Evolutionary conservation across 2,797 vertebrate species (phyloP).

Genomic region (Myotis daubentonii): DNA sequence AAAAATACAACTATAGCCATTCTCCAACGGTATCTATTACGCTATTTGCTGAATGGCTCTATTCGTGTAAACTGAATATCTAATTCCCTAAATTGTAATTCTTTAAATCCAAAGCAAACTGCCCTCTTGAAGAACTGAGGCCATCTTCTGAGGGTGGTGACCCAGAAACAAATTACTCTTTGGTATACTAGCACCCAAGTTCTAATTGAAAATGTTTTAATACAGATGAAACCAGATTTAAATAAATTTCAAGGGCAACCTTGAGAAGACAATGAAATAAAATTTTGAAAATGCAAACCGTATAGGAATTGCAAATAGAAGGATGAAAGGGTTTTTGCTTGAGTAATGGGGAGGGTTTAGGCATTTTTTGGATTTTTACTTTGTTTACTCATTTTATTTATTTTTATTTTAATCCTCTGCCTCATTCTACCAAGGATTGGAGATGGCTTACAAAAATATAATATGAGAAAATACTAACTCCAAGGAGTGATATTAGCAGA

Average conservation of each 20-base stretch:
- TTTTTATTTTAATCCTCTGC: conserved; percentile 50
- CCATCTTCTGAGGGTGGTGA: background rate
- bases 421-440: background rate
- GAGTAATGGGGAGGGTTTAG: background rate
- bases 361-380: background rate
- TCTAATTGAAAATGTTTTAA: background rate
- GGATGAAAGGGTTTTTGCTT: background rate
- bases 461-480: conserved; percentile 7
- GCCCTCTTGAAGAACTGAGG: background rate
- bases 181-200: background rate
- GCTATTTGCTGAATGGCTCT: background rate
- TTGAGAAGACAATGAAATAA: background rate
- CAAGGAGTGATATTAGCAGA: conserved; percentile 14
- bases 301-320: background rate
- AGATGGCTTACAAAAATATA: background rate
- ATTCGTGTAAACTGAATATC: background rate
- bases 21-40: background rate
- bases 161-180: conserved; percentile 33
- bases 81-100: background rate
- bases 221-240: conserved; percentile 30
- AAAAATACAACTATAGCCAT: conserved; percentile 24
- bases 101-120: conserved; percentile 28
- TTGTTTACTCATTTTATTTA: background rate
- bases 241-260: conserved; percentile 6
- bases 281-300: conserved; percentile 18